Evolutionary conservation across 2,113 vertebrate species (phyloP).

Genomic region (Myiopsitta monachus): DNA sequence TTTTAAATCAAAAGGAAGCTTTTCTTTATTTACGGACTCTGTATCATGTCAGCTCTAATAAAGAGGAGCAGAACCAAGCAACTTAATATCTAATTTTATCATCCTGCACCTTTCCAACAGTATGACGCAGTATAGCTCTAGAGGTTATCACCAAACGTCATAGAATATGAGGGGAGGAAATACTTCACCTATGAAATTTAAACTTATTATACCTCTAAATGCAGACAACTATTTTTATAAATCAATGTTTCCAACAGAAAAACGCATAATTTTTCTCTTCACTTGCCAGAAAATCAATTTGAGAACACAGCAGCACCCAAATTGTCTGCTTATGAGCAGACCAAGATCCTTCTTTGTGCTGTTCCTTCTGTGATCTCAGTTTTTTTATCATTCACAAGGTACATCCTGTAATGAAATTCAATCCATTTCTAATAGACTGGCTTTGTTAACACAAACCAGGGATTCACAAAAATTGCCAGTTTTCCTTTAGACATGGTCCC

Average conservation of each 20-base stretch:
- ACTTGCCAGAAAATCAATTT: not conserved
- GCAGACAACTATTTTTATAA: not conserved
- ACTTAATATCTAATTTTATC: not conserved
- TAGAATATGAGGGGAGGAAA: not conserved
- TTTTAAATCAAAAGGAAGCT: not conserved
- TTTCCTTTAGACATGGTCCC: not conserved
- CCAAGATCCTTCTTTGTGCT: not conserved
- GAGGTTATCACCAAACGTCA: not conserved
- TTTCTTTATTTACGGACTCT: not conserved
- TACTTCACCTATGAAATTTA: not conserved
- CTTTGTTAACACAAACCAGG: not conserved
- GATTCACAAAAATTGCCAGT: not conserved
- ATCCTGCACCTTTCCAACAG: not conserved
- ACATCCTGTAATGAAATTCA: not conserved
- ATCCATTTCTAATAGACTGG: not conserved
- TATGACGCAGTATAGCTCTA: not conserved
- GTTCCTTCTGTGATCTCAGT: not conserved
- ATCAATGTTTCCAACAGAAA: not conserved
- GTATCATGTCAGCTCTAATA: not conserved
- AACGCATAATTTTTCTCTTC: not conserved
- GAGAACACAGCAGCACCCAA: not conserved
- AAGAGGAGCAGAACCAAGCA: not conserved
- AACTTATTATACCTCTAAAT: not conserved
- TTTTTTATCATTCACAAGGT: not conserved
- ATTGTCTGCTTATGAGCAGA: not conserved